phyloP scores from a whole-genome alignment of 2,888 invertebrate species.

The Epistrophe grossulariae region DNA sequence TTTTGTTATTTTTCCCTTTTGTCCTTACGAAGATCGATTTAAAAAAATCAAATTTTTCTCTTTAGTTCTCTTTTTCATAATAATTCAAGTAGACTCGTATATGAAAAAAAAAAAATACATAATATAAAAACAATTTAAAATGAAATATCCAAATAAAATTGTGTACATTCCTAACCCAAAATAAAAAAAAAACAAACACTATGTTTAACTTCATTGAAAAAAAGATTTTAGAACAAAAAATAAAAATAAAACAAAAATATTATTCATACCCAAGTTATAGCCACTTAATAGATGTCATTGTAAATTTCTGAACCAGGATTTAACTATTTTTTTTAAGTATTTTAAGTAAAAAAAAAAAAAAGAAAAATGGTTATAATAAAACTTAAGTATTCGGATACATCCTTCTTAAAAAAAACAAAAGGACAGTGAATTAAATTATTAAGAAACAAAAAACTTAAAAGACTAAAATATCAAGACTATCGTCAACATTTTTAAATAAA shows the following conservation, averaged over 20 bases:
- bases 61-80: constrained; percentile 25
- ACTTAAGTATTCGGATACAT: constrained; percentile 35
- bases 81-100: constrained; percentile 22
- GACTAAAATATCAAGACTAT: constrained; percentile 48
- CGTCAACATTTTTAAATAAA: constrained; percentile 14
- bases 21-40: constrained; percentile 74
- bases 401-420: neutral
- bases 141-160: constrained; percentile 36
- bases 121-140: constrained; percentile 35
- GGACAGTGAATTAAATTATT: constrained; percentile 23
- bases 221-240: constrained; percentile 1
- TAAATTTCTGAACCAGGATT: constrained; percentile 62
- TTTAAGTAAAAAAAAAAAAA: constrained; percentile 34
- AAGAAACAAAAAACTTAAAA: constrained; percentile 53
- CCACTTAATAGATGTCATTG: constrained; percentile 68
- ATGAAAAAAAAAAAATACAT: constrained; percentile 31
- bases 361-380: constrained; percentile 28
- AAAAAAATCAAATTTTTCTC: constrained; percentile 6
- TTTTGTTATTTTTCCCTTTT: constrained; percentile 27
- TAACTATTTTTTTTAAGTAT: constrained; percentile 69
- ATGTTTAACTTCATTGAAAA: constrained; percentile 54
- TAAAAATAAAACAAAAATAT: constrained; percentile 9
- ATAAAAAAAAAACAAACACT: constrained; percentile 4
- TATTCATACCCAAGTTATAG: constrained; percentile 65
- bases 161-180: constrained; percentile 62